These are phyloP conservation scores for Labia minor DNA, from an alignment of 2,888 invertebrate species.

Conservation along the genomic window DNA sequence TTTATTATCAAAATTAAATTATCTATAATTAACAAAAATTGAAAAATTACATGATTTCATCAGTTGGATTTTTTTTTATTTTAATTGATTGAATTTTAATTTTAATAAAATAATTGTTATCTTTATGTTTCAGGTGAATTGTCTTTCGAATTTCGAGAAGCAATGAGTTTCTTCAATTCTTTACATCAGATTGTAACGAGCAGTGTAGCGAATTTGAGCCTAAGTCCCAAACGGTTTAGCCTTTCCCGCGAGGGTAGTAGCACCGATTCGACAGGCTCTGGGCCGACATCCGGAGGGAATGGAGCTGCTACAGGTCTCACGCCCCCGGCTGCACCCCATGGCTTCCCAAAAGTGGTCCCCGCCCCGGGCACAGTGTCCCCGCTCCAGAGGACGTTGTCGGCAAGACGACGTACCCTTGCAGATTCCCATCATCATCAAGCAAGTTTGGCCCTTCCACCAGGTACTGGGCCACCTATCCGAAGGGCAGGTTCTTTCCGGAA, in stretches of 20 bases:
- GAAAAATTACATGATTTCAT: too few species aligned
- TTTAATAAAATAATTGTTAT: too few species aligned
- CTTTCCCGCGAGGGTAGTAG: slow-evolving; percentile 46
- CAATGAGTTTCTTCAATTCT: slow-evolving; percentile 78
- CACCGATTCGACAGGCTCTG: slow-evolving; percentile 39
- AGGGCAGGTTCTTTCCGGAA: slow-evolving; percentile 44
- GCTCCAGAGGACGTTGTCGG: slow-evolving; percentile 34
- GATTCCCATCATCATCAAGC: slow-evolving; percentile 21
- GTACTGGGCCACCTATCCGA: slow-evolving; percentile 33
- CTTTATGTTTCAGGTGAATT: not conserved
- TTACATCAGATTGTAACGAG: slow-evolving; percentile 77
- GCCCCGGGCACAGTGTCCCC: slow-evolving; percentile 45
- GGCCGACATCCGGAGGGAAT: slow-evolving; percentile 25
- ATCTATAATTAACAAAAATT: too few species aligned
- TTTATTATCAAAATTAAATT: too few species aligned
- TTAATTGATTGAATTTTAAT: too few species aligned
- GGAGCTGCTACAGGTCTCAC: slow-evolving; percentile 32
- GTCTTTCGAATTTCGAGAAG: slow-evolving; percentile 19
- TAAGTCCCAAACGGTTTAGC: slow-evolving; percentile 64
- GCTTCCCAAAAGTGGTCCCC: slow-evolving; percentile 63
- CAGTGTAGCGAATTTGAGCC: slow-evolving; percentile 67
- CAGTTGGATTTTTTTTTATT: too few species aligned
- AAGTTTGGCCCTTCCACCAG: slow-evolving; percentile 35
- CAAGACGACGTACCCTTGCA: slow-evolving; percentile 45
- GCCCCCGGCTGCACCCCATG: slow-evolving; percentile 33